phyloP scores from a whole-genome alignment of 30 jellyfish, hydroid and myxozoan genomes.

The Pseudorhiza aurosa region DNA sequence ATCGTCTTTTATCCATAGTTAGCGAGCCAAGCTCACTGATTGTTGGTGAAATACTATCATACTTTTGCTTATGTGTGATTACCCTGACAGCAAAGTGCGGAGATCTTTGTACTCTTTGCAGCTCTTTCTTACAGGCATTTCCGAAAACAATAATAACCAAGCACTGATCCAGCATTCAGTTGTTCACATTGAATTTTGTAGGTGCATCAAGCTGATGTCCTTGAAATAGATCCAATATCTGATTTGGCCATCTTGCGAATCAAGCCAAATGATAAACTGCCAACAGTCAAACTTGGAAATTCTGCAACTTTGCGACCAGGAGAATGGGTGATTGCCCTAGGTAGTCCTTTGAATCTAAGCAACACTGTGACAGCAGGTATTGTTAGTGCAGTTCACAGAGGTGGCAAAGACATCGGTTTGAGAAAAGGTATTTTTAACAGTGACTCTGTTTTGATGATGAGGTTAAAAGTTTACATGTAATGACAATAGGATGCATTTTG shows the following conservation, averaged over 20 bases:
- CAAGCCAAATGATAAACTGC: conserved; percentile 41
- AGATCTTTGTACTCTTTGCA: conserved; percentile 33
- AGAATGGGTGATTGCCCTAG: conserved; percentile 81
- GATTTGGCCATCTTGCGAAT: conserved; percentile 69
- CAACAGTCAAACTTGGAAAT: conserved; percentile 72
- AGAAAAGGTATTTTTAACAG: conserved; percentile 42
- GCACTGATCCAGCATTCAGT: no score
- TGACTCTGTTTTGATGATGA: not conserved
- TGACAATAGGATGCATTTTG: no score
- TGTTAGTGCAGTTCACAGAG: conserved; percentile 82
- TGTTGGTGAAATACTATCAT: conserved; percentile 7
- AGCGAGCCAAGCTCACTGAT: conserved; percentile 16
- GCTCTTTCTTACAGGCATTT: conserved; percentile 46
- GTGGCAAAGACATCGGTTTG: conserved; percentile 75
- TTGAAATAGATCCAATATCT: conserved; percentile 57
- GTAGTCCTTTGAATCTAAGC: conserved; percentile 75
- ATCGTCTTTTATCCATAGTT: conserved; percentile 6
- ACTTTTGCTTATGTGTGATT: conserved; percentile 9
- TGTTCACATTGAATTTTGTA: no score
- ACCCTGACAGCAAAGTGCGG: conserved; percentile 38
- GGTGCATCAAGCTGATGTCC: conserved; percentile 60
- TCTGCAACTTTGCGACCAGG: conserved; percentile 76
- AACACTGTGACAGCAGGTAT: conserved; percentile 82
- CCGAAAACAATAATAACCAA: conserved; percentile 25
- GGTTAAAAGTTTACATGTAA: no score